phyloP scores from a whole-genome alignment of 2,888 invertebrate genomes.

The Apoda limacodes region DNA sequence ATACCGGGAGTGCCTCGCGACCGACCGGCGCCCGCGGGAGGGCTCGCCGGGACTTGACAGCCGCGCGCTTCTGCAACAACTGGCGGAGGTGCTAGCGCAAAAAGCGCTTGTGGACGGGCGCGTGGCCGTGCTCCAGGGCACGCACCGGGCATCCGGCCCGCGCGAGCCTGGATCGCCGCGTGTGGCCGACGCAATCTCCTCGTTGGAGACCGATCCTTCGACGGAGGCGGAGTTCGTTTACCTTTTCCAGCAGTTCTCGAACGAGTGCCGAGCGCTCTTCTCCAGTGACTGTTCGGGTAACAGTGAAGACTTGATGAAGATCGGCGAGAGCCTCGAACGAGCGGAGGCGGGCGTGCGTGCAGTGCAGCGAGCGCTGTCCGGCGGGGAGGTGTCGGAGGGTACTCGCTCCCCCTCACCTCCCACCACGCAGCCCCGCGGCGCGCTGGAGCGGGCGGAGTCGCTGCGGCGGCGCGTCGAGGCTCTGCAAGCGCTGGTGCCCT shows the following conservation, averaged over 20 bases:
- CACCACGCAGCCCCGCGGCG: constrained; percentile 20
- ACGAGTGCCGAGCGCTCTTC: constrained; percentile 72
- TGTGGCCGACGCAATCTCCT: constrained; percentile 46
- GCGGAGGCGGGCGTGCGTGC: constrained; percentile 57
- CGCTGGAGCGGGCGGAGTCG: constrained; percentile 48
- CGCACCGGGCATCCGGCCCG: constrained; percentile 46
- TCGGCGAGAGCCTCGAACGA: constrained; percentile 64
- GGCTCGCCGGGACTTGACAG: constrained; percentile 32
- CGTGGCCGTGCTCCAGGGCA: constrained; percentile 75
- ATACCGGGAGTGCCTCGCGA: constrained; percentile 74
- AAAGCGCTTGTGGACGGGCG: constrained; percentile 83
- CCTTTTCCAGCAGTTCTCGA: constrained; percentile 73
- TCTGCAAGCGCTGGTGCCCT: constrained; percentile 59
- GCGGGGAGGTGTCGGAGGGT: constrained; percentile 10
- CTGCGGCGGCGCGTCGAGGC: constrained; percentile 59
- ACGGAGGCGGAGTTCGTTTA: constrained; percentile 76
- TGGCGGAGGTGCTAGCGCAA: constrained; percentile 78
- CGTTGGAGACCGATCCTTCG: constrained; percentile 68
- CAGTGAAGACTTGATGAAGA: constrained; percentile 69
- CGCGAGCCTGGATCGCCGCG: constrained; percentile 25
- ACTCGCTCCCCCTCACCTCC: constrained; percentile 4
- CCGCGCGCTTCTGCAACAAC: constrained; percentile 63
- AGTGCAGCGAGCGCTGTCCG: constrained; percentile 43
- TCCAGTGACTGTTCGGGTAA: constrained; percentile 68
- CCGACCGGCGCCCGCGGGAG: constrained; percentile 34